A percentile compares a stretch with the other conserved stretches of the same genome.
Conservation (phyloP, 2,113 vertebrate species). For the Forbesichthys papilliferus region DNA sequence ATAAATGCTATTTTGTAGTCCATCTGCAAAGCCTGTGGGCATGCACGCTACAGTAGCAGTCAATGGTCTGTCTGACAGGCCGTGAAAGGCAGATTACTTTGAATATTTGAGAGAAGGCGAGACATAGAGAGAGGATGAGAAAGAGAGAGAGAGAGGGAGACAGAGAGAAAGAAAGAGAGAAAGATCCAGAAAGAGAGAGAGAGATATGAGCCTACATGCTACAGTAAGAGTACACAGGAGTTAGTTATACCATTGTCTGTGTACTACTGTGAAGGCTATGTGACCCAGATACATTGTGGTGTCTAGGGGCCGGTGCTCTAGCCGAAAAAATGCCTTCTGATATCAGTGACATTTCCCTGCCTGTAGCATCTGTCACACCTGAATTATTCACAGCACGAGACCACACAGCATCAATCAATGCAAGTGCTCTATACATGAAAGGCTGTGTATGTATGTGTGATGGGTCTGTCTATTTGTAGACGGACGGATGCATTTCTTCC, state of each 20-base stretch:
- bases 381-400: slow-evolving; percentile 73
- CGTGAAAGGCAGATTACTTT: slow-evolving; percentile 52
- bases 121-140: neutral
- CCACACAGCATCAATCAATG: slow-evolving; percentile 61
- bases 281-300: slow-evolving; percentile 72
- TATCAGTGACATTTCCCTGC: slow-evolving; percentile 67
- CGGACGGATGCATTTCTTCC: neutral
- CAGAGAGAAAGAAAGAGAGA: neutral
- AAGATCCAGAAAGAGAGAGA: slow-evolving; percentile 1
- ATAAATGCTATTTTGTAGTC: slow-evolving; percentile 37
- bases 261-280: slow-evolving; percentile 48
- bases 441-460: slow-evolving; percentile 27
- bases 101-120: neutral
- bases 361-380: slow-evolving; percentile 68
- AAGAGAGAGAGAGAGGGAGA: slow-evolving; percentile 4
- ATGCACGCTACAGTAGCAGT: slow-evolving; percentile 25
- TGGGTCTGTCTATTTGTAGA: slow-evolving; percentile 16
- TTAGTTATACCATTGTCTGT: slow-evolving; percentile 52
- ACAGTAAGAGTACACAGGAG: slow-evolving; percentile 27
- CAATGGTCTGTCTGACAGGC: slow-evolving; percentile 29
- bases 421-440: slow-evolving; percentile 35
- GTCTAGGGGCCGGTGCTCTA: slow-evolving; percentile 53
- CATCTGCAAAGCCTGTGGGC: slow-evolving; percentile 17
- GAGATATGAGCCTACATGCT: slow-evolving; percentile 34
- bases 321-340: slow-evolving; percentile 49